These are phyloP conservation scores for Zelostemma sp. DNA, from an alignment of 1,140 invertebrate species.

Conservation along the genomic window DNA sequence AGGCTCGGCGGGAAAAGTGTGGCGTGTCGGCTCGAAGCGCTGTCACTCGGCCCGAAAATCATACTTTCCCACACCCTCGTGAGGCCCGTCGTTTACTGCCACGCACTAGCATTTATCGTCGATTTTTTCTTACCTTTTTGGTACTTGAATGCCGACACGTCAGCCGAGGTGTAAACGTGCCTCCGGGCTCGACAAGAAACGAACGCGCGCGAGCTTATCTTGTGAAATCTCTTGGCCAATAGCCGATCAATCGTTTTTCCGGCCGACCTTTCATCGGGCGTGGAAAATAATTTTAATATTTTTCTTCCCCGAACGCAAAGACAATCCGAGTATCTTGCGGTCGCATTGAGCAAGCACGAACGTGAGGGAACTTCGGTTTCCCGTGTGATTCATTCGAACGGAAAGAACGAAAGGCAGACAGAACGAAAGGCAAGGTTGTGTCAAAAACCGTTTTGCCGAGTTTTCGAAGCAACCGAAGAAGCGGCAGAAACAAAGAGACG, in stretches of 20 bases:
- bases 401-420: no score
- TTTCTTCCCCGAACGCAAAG: neutral
- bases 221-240: conserved; percentile 13
- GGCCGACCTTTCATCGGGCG: conserved; percentile 11
- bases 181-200: conserved; percentile 12
- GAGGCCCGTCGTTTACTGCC: conserved; percentile 7
- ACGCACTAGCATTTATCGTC: conserved; percentile 13
- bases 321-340: conserved; percentile 4
- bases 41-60: conserved; percentile 18
- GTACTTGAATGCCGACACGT: conserved; percentile 13
- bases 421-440: no score
- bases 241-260: conserved; percentile 8
- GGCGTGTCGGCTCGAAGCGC: conserved; percentile 8
- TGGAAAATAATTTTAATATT: conserved; percentile 4
- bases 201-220: neutral
- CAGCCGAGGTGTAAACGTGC: conserved; percentile 15
- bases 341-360: neutral
- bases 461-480: no score
- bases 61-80: conserved; percentile 26
- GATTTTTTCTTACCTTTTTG: conserved; percentile 2
- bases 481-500: no score
- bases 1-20: neutral
- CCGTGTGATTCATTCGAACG: no score
- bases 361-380: neutral
- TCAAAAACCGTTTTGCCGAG: no score